Conservation (phyloP, 2,113 vertebrate species). For the Percina caprodes region DNA sequence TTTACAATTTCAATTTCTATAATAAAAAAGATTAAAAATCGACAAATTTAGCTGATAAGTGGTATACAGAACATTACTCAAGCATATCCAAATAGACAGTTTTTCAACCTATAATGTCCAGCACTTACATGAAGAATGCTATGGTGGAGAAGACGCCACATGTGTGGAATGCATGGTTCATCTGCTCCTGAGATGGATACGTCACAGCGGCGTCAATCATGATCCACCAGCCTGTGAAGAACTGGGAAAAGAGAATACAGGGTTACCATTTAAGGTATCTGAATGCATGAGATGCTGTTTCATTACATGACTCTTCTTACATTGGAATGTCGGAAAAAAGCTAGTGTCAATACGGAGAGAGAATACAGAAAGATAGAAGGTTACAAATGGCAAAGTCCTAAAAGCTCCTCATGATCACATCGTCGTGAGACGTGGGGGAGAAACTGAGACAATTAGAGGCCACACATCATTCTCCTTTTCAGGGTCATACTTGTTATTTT, state of each 20-base stretch:
- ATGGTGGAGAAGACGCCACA: slow-evolving; percentile 94
- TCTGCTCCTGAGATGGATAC: slow-evolving; percentile 84
- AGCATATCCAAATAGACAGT: neutral
- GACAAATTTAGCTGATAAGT: no score
- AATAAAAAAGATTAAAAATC: no score
- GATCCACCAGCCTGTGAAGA: slow-evolving; percentile 96
- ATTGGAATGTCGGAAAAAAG: neutral
- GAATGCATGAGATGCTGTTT: neutral
- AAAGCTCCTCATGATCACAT: neutral
- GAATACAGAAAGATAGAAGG: neutral
- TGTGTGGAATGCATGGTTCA: slow-evolving; percentile 94
- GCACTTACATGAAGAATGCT: slow-evolving; percentile 95
- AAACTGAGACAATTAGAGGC: neutral
- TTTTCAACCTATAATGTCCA: neutral
- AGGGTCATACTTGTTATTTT: no score
- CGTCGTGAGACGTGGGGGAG: neutral
- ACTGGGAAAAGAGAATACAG: slow-evolving; percentile 75
- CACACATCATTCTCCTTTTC: no score
- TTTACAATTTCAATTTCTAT: no score
- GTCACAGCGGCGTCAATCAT: slow-evolving; percentile 93
- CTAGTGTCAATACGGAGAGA: neutral
- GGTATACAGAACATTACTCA: no score
- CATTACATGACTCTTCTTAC: neutral
- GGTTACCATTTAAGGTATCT: neutral
- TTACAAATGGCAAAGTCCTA: neutral